Evolutionary conservation across 30 jellyfish, hydroid and myxozoan species (phyloP), one percentile per base, ranked within the genome.

Genomic region (Pseudorhiza aurosa): DNA sequence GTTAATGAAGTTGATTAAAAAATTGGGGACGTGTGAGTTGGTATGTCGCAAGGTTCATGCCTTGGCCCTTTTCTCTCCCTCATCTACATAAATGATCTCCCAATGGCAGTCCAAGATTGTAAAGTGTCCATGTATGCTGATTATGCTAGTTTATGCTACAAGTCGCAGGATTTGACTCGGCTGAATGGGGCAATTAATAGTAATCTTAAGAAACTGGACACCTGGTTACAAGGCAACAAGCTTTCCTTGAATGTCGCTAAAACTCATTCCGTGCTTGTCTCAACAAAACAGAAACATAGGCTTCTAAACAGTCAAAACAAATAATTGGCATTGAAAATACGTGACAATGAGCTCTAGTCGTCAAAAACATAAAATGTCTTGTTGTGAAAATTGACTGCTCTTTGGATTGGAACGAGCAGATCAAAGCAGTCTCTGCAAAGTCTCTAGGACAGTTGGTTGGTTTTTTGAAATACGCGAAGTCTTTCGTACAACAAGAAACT

Each of bases 11-110:
- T 30, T 45, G 72, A 30, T 27, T 46, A 57, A 19, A 19, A 44
- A 31, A 29, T 28, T 3, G 56, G 18, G 30, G 85, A 72, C 15
- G 47, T 72, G 8, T 5, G 14, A 14, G 26, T 44, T 39, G 57
- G 85, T 6, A 75, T 47, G 55, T 57, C 58, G 4, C 85, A 45
- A 50, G 85, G 85, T 4, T 72, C 85, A 45, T 72, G 74, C 32
- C 56, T 72, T 45, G 85, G 85, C 27, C 85, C 85, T 22, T 46
- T 68, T 40, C 68, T 36, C n/a, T 68, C 40, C 42, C 83, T 43
- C 43, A 68, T 68, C 15, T 68, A 68, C 25, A 46, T 68, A 72
- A 68, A 68, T 68, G 83, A 68, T 29, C 83, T 68, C 73, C 83
- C 83, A 25, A 2, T 17, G 25, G 83, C 83, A 35, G 67, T 68